Percentiles rank a stretch among this genome's conserved stretches.
Evolutionary conservation across 2,888 invertebrate genomes (phyloP).

Genomic region (Spialia ferax): DNA sequence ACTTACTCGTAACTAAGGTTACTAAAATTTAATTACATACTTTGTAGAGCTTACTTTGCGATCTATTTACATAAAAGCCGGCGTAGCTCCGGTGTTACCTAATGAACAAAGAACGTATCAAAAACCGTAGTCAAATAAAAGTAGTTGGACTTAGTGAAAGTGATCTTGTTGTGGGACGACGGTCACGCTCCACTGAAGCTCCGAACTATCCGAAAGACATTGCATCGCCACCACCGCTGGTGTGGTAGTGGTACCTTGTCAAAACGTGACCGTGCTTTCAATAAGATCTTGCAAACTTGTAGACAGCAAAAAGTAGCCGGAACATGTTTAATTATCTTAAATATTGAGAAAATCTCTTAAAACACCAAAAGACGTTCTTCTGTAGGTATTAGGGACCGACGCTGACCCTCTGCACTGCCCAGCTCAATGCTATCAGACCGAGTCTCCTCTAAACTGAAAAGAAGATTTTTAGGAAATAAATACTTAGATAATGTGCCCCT

Average conservation of each 20-base stretch:
- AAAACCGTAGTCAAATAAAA: conserved; percentile 41
- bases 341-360: too few relatives aligned
- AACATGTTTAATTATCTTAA: too few relatives aligned
- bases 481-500: too few relatives aligned
- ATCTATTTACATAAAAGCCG: neutral
- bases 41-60: neutral
- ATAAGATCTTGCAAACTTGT: neutral
- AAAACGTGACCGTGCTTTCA: neutral
- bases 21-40: too few relatives aligned
- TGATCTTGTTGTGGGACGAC: conserved; percentile 52
- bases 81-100: neutral
- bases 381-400: too few relatives aligned
- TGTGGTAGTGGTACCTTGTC: neutral
- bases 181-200: conserved; percentile 55
- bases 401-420: too few relatives aligned
- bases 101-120: neutral
- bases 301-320: neutral
- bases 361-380: too few relatives aligned
- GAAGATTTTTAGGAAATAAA: too few relatives aligned
- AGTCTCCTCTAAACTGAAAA: too few relatives aligned
- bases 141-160: conserved; percentile 59
- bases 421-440: too few relatives aligned
- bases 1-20: too few relatives aligned
- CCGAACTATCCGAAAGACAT: conserved; percentile 19
- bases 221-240: neutral